Conservation (phyloP, 2,888 invertebrate genomes). For the Trichogramma evanescens region DNA sequence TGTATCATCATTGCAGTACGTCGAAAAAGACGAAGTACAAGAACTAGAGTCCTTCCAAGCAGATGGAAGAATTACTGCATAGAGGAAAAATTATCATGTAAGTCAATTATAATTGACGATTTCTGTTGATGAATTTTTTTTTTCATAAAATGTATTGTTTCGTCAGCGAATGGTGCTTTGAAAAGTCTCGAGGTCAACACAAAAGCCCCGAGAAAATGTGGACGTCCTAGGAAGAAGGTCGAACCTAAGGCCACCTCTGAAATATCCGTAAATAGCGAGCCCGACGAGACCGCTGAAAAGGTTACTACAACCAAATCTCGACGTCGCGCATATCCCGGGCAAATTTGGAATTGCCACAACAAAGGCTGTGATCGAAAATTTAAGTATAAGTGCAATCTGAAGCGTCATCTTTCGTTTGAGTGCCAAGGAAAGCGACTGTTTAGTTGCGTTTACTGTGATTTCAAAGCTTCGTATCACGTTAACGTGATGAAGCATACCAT, state of each 20-base stretch:
- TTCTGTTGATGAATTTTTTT: no score
- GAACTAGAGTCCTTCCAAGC: background rate
- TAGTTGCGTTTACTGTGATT: conserved; percentile 26
- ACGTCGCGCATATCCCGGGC: background rate
- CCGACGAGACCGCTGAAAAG: background rate
- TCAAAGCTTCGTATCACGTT: background rate
- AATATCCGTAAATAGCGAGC: background rate
- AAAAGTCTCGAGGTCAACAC: no score
- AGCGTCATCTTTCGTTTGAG: conserved; percentile 34
- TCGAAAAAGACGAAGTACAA: background rate
- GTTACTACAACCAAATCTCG: no score
- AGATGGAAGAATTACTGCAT: conserved; percentile 1
- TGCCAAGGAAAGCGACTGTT: conserved; percentile 38
- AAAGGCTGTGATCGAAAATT: conserved; percentile 29
- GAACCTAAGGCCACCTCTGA: no score
- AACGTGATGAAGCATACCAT: background rate
- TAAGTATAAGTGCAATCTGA: conserved; percentile 25
- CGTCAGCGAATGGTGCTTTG: no score
- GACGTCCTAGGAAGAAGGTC: background rate
- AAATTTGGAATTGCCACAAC: conserved; percentile 19
- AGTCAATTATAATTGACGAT: no score
- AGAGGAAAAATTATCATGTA: background rate
- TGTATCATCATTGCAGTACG: background rate
- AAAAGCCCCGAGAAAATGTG: background rate
- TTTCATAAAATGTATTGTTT: no score